phyloP scores from a whole-genome alignment of 2,113 vertebrate genomes.

The Candoia aspera region DNA sequence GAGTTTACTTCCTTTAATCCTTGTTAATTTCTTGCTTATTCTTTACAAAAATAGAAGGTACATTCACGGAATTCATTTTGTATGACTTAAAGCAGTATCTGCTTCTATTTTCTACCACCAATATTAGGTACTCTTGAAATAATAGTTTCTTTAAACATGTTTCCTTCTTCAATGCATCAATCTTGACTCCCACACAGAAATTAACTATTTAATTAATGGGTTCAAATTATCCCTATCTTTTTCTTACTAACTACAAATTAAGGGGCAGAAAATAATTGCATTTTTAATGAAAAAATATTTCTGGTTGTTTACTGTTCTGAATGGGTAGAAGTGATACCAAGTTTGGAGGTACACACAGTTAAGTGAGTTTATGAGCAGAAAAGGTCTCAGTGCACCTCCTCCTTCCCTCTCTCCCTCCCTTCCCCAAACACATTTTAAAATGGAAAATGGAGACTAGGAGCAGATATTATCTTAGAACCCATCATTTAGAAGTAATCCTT shows the following conservation, averaged over 20 bases:
- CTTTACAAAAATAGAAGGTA: not conserved
- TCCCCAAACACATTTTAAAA: not conserved
- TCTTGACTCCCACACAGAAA: not conserved
- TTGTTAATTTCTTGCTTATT: not conserved
- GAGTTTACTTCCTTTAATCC: not conserved
- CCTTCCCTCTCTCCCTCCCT: not conserved
- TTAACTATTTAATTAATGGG: not conserved
- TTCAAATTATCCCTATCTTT: not conserved
- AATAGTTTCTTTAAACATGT: not conserved
- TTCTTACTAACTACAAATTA: not conserved
- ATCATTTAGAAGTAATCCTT: not conserved
- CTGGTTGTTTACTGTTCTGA: not conserved
- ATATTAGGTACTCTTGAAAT: not conserved
- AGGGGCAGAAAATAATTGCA: not conserved
- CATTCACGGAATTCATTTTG: not conserved
- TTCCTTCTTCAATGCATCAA: not conserved
- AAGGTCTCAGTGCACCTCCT: not conserved
- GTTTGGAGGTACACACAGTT: not conserved
- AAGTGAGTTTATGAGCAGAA: not conserved
- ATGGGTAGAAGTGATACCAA: not conserved
- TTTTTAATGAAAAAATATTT: not conserved
- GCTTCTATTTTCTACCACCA: not conserved
- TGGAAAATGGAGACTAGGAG: not conserved
- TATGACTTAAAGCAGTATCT: not conserved
- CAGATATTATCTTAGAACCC: not conserved